Evolutionary conservation across 2,113 vertebrate species (phyloP).

Genomic region (Pelecanus crispus): DNA sequence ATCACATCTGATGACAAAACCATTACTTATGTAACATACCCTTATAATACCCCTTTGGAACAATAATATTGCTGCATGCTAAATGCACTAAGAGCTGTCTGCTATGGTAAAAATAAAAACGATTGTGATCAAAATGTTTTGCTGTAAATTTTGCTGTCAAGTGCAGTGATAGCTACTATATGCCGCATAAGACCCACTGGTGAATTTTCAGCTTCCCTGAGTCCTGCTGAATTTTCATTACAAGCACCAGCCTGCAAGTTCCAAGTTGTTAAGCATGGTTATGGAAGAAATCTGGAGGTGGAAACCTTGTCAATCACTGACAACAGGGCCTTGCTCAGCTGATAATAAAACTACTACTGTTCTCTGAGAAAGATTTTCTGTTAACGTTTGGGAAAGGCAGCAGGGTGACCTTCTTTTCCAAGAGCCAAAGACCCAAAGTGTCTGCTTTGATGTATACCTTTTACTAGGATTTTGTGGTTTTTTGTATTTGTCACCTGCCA

Average conservation of each 20-base stretch:
- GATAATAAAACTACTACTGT: slow-evolving; percentile 25
- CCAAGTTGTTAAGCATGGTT: slow-evolving; percentile 17
- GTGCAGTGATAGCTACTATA: not conserved
- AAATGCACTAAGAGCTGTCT: not conserved
- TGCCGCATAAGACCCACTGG: not conserved
- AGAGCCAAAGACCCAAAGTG: not conserved
- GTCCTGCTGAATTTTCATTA: slow-evolving; percentile 11
- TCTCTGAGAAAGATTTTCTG: slow-evolving; percentile 30
- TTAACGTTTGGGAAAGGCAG: slow-evolving; percentile 27
- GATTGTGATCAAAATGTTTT: not conserved
- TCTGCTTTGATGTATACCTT: not conserved
- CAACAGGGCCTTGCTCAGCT: slow-evolving; percentile 8
- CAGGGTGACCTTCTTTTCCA: slow-evolving; percentile 32
- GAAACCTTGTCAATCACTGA: slow-evolving; percentile 45
- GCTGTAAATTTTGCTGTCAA: not conserved
- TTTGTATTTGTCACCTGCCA: not conserved
- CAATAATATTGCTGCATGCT: not conserved
- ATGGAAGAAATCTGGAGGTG: slow-evolving; percentile 17
- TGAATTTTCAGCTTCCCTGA: slow-evolving; percentile 4
- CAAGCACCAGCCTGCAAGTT: not conserved
- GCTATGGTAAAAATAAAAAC: not conserved
- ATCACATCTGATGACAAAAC: not conserved
- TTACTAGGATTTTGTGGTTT: not conserved
- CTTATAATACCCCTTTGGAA: not conserved
- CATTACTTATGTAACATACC: not conserved